A percentile compares a stretch with the other conserved stretches of the same genome.
Evolutionary conservation across 2,888 invertebrate genomes (phyloP).

Genomic region (Cheilosia pagana): DNA sequence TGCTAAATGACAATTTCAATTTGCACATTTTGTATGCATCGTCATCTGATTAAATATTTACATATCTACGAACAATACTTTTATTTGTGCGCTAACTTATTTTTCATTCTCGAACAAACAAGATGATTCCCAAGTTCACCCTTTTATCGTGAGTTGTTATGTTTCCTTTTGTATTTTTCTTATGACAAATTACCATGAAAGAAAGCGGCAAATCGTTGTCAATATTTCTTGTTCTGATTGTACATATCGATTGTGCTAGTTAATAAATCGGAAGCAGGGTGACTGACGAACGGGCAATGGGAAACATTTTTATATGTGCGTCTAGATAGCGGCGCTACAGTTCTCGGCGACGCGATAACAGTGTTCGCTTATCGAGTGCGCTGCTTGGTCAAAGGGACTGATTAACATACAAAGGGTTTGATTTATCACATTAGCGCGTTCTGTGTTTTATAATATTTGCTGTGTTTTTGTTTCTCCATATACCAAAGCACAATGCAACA

Average conservation of each 20-base stretch:
- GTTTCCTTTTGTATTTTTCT: neutral
- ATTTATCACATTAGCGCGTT: slow-evolving; percentile 26
- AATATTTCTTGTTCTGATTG: neutral
- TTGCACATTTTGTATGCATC: slow-evolving; percentile 17
- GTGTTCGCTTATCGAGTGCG: slow-evolving; percentile 38
- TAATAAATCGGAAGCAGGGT: slow-evolving; percentile 10
- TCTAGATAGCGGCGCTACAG: neutral
- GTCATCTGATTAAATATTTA: slow-evolving; percentile 28
- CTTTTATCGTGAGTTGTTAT: neutral
- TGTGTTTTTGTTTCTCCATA: neutral
- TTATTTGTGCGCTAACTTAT: slow-evolving; percentile 13
- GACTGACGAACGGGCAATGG: neutral
- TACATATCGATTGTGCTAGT: neutral
- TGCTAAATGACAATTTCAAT: slow-evolving; percentile 5
- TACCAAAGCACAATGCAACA: slow-evolving; percentile 14
- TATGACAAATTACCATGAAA: slow-evolving; percentile 2
- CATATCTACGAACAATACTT: neutral
- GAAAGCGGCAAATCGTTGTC: neutral
- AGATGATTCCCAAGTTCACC: slow-evolving; percentile 1
- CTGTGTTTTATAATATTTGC: neutral
- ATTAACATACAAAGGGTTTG: slow-evolving; percentile 44
- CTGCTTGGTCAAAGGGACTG: slow-evolving; percentile 24
- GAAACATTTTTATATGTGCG: neutral
- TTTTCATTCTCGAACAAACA: slow-evolving; percentile 7
- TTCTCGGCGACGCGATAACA: slow-evolving; percentile 28